Evolutionary conservation across 2,113 vertebrate species (phyloP), one percentile per base, ranked within the genome.

Genomic region (Microtus pennsylvanicus): DNA sequence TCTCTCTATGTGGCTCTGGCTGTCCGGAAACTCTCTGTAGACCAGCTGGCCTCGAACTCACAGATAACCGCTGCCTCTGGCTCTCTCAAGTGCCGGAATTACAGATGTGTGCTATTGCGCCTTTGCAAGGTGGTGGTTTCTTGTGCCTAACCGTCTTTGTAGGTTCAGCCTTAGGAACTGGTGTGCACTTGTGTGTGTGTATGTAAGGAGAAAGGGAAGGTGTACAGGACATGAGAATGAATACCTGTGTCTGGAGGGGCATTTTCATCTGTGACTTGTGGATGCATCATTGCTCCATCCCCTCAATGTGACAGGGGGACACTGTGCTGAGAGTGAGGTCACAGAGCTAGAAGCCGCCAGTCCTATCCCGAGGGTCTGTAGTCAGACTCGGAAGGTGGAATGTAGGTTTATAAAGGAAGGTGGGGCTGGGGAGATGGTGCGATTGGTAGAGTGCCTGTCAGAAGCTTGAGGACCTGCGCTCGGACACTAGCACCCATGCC

Each of bases 361-460:
- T 58, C 45, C 50, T 45, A 21, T 82, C 21, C 3, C 42, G 24
- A 82, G 17, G n/a, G 5, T 13, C 16, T 74, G 78, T 24, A 77
- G 42, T 94, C 69, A 82, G 11, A 63, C 55, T 7, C 24, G 78
- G 58, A 82, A 92, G 72, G 65, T 74, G 67, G 81, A 88, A 55
- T 21, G 13, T n/a, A 52, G 63, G 13, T 50, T 70, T 91, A 81
- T 90, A 85, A 82, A 50, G 65, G 67, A 83, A 87, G 45, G 35
- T 35, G 67, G 70, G 17, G 35, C 28, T 12, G 6, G 42, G 55
- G 42, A 6, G 33, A 17, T 26, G 21, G 30, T 21, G 12, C 0
- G 28, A 45, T 14, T 8, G 28, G 42, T 50, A 35, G 16, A 58
- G 19, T 69, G 28, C 30, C 22, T 16, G 45, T 50, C 65, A 14